Evolutionary conservation across 2,797 vertebrate species (phyloP).

Genomic region (Neosilurus hyrtlii): DNA sequence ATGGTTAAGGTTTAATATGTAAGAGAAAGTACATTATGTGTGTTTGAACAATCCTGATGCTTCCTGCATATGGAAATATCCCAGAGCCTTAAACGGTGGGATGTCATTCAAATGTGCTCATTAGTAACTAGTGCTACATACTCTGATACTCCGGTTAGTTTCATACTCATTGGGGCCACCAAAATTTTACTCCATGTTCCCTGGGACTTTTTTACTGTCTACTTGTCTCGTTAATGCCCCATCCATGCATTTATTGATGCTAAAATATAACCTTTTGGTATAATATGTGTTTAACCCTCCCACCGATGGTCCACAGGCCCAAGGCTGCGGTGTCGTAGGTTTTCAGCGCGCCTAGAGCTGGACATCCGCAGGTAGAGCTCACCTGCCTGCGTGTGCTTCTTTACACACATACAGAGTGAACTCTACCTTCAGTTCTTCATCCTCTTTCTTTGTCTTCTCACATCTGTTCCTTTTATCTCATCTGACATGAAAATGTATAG

Average conservation of each 20-base stretch:
- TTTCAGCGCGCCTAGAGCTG: slow-evolving; percentile 57
- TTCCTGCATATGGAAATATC: neutral
- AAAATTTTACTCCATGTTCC: neutral
- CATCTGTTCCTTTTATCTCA: slow-evolving; percentile 29
- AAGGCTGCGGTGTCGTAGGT: slow-evolving; percentile 68
- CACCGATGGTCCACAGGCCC: slow-evolving; percentile 63
- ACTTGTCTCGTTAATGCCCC: neutral
- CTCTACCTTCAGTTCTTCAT: slow-evolving; percentile 34
- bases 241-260: neutral
- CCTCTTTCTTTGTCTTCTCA: slow-evolving; percentile 10
- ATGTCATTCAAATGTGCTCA: neutral
- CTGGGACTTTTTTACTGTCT: neutral
- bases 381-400: slow-evolving; percentile 59
- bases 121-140: neutral
- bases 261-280: neutral
- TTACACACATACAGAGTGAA: slow-evolving; percentile 60
- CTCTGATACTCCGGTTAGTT: too few species aligned
- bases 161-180: neutral
- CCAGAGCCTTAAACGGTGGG: neutral
- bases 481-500: slow-evolving; percentile 16
- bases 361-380: slow-evolving; percentile 70
- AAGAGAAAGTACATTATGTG: neutral
- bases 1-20: neutral
- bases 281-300: slow-evolving; percentile 48
- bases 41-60: neutral